phyloP scores from a whole-genome alignment of 2,888 invertebrate genomes.

The Maniola hyperantus region DNA sequence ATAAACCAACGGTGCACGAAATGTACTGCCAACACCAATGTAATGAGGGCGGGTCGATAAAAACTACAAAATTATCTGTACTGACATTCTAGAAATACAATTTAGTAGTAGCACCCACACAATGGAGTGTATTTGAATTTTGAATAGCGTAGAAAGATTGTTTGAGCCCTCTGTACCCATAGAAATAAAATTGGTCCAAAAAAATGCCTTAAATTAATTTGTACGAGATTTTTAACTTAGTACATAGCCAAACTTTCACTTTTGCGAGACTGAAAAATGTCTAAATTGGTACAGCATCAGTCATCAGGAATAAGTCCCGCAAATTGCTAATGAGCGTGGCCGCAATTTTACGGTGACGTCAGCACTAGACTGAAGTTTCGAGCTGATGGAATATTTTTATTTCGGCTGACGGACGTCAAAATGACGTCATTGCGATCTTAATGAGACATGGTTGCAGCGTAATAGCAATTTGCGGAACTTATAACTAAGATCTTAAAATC shows the following conservation, averaged over 20 bases:
- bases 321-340: no score
- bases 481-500: background rate
- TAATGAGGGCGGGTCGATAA: background rate
- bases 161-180: no score
- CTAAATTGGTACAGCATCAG: background rate
- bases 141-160: background rate
- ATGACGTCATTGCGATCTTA: no score
- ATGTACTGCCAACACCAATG: background rate
- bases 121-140: background rate
- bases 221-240: background rate
- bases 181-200: background rate
- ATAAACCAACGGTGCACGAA: background rate
- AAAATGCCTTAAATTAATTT: background rate
- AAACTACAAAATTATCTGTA: background rate
- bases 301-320: no score
- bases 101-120: constrained; percentile 4
- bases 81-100: background rate
- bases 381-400: no score
- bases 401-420: no score
- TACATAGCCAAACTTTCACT: background rate
- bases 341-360: no score
- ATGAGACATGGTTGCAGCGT: no score
- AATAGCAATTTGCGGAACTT: no score
- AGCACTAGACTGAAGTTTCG: no score
- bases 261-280: background rate